Conservation (phyloP, 2,797 vertebrate species). For the Triplophysa bombifrons region DNA sequence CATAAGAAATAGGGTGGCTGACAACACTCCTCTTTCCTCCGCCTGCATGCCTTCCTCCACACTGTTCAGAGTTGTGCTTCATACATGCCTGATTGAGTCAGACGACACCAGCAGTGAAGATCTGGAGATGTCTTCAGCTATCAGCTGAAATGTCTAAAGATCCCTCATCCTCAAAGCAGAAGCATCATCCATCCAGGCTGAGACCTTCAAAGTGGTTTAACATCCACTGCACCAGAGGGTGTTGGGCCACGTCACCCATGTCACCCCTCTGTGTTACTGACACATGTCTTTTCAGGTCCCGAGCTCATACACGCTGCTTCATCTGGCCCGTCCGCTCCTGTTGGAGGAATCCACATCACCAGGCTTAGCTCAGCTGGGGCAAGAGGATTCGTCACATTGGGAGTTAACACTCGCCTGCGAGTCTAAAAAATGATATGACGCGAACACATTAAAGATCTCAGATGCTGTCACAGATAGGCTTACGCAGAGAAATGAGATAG, state of each 20-base stretch:
- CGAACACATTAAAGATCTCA: constrained; percentile 42
- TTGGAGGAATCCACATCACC: constrained; percentile 64
- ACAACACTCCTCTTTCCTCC: neutral
- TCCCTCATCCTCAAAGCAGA: constrained; percentile 10
- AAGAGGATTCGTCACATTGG: constrained; percentile 57
- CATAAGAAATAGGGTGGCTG: constrained; percentile 8
- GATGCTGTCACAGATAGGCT: neutral
- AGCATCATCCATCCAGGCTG: constrained; percentile 40
- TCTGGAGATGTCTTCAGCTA: constrained; percentile 53
- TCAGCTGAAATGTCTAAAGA: constrained; percentile 50
- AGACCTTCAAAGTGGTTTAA: constrained; percentile 72
- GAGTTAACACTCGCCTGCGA: constrained; percentile 13
- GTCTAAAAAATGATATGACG: constrained; percentile 54
- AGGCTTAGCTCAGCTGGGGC: constrained; percentile 46
- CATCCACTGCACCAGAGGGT: constrained; percentile 61
- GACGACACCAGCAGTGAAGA: constrained; percentile 56
- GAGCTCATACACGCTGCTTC: constrained; percentile 43
- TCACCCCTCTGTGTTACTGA: constrained; percentile 67
- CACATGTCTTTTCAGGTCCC: constrained; percentile 66
- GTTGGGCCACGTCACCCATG: constrained; percentile 64
- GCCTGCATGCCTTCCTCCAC: constrained; percentile 3
- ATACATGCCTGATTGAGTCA: constrained; percentile 39
- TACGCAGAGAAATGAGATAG: neutral
- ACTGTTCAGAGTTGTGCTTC: constrained; percentile 16
- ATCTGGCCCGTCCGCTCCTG: constrained; percentile 70